phyloP scores from a whole-genome alignment of 2,797 vertebrate species.

The Pipistrellus pygmaeus region DNA sequence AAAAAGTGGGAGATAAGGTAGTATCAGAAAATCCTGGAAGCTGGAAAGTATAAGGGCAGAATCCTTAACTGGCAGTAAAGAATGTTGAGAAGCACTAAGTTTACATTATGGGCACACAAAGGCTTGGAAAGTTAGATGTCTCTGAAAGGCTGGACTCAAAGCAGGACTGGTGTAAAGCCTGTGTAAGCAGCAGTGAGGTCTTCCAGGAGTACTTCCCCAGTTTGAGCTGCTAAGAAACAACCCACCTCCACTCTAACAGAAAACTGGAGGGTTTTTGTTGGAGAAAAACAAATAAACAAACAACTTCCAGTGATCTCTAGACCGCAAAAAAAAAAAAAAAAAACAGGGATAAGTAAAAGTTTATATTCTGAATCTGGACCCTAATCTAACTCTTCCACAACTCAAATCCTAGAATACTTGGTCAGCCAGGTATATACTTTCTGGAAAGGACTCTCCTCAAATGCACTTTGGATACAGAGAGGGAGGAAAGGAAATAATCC shows the following conservation, averaged over 20 bases:
- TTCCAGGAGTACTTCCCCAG: background rate
- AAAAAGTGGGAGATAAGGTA: conserved; percentile 5
- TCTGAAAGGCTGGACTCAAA: conserved; percentile 26
- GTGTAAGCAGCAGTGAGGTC: background rate
- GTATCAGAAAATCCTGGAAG: background rate
- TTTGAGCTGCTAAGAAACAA: background rate
- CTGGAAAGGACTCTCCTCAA: conserved; percentile 18
- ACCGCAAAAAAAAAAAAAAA: background rate
- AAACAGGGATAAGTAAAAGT: background rate
- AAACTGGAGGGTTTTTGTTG: background rate
- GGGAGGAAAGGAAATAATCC: background rate
- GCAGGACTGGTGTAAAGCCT: background rate
- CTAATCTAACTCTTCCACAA: conserved; percentile 21
- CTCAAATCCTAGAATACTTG: background rate
- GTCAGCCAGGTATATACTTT: background rate
- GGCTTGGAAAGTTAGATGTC: background rate
- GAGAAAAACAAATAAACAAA: background rate
- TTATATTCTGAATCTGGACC: background rate
- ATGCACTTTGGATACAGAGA: background rate
- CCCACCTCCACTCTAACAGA: background rate
- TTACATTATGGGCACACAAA: background rate
- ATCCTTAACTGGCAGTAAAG: conserved; percentile 3
- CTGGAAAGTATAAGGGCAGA: background rate
- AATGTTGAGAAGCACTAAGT: conserved; percentile 20
- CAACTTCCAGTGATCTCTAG: background rate